Percentiles rank a stretch among this genome's conserved stretches.
Conservation (phyloP, 2,888 invertebrate genomes). For the Tenthredo livida region DNA sequence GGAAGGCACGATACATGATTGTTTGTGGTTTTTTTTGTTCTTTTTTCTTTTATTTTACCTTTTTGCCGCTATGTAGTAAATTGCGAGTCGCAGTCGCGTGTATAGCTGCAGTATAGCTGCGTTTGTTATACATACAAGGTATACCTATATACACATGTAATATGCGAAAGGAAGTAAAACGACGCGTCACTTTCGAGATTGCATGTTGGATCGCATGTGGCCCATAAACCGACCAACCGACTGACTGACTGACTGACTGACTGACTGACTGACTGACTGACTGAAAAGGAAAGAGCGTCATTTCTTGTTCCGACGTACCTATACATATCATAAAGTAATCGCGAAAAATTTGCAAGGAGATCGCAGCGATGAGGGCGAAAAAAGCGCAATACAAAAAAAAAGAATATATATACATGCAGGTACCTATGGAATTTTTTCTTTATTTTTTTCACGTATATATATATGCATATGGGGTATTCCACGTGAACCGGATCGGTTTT, state of each 20-base stretch:
- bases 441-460: no score
- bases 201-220: conserved; percentile 1
- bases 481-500: no score
- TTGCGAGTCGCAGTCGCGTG: neutral
- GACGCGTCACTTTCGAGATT: neutral
- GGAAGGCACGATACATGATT: neutral
- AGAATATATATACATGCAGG: neutral
- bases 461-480: no score
- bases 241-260: conserved; percentile 33
- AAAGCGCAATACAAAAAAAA: neutral
- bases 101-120: neutral
- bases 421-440: neutral
- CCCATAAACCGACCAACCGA: conserved; percentile 4
- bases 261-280: conserved; percentile 21
- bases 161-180: neutral
- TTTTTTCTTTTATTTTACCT: neutral
- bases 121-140: neutral
- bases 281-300: neutral
- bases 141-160: neutral
- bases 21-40: neutral
- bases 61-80: neutral
- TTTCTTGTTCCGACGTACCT: neutral
- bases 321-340: neutral
- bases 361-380: neutral
- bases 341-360: neutral